A percentile compares a stretch with the other conserved stretches of the same genome.
Conservation (phyloP, 1,140 invertebrate genomes). For the Neuroterus valhalla region DNA sequence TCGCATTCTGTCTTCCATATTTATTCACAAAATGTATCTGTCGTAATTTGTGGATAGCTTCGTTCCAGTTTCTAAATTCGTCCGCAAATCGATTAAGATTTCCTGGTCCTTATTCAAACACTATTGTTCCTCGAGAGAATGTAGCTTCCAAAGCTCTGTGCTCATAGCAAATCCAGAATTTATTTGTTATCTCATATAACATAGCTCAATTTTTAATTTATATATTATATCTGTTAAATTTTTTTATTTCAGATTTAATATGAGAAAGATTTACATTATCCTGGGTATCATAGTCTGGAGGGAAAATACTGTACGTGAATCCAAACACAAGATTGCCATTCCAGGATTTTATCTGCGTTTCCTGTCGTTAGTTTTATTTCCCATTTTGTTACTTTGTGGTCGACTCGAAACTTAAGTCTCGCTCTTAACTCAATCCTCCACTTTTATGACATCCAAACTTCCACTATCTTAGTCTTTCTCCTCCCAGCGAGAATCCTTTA, state of each 20-base stretch:
- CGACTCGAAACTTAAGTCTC: neutral
- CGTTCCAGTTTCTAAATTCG: constrained; percentile 2
- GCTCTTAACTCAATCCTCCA: neutral
- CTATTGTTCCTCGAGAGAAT: neutral
- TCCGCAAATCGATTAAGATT: constrained; percentile 4
- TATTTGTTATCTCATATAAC: neutral
- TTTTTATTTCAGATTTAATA: neutral
- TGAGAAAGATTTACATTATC: too few species aligned
- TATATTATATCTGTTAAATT: neutral
- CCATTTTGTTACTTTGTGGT: constrained; percentile 14
- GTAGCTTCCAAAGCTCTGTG: neutral
- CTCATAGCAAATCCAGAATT: neutral
- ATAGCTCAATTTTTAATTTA: too few species aligned
- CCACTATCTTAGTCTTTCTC: neutral
- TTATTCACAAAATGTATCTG: neutral
- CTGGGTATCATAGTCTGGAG: neutral
- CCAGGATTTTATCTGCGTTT: neutral
- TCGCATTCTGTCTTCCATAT: neutral
- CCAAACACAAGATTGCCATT: constrained; percentile 15
- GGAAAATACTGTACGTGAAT: neutral
- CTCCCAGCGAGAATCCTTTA: neutral
- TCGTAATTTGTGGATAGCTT: neutral
- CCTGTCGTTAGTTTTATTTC: constrained; percentile 1
- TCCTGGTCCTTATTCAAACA: neutral
- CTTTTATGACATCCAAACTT: neutral